Evolutionary conservation across 2,113 vertebrate genomes (phyloP), one percentile per base, ranked within the genome.

Genomic region (Caracal caracal): DNA sequence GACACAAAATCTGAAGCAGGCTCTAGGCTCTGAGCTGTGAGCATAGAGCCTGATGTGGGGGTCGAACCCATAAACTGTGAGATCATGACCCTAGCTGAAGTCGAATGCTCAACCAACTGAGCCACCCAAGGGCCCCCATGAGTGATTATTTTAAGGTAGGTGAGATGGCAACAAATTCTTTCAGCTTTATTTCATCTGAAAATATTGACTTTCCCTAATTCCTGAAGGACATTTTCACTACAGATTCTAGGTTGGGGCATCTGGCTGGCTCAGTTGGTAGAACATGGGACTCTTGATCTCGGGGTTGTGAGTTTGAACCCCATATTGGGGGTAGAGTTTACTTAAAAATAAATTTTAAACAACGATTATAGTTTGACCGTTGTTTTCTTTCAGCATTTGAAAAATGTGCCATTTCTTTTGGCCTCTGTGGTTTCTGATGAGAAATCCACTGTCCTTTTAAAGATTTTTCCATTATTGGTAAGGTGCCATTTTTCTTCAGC

Each of bases 111-210:
- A 59, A 59, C 56, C 22, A 20, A 59, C 56, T 22, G 56, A 59
- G 56, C 56, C 6, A 59, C 20, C 56, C 56, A 59, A 7, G 20
- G 20, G 20, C 56, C 56, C 56, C 9, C 40, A 81, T 63, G 66
- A 90, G n/a, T n/a, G 49, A 19, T 93, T 96, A 43, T 83, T 83
- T 68, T 82, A 78, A 80, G 37, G 20, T 71, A 68, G 13, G 17
- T 63, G n/a, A 86, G 17, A 49, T 78, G 35, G 61, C 22, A 91
- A 82, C 28, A 73, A 47, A 71, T 56, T 65, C 61, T 88, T 71
- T 70, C 10, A 10, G 16, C 70, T 88, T 93, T 81, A 12, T 81
- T 95, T 82, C 68, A 83, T 83, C 30, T 76, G 86, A 91, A 83
- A 82, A 78, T 59, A 10, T 66, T 66, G 33, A 78, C 61, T 86